Conservation (phyloP, 2,113 vertebrate species). For the Xiphorhynchus elegans region DNA sequence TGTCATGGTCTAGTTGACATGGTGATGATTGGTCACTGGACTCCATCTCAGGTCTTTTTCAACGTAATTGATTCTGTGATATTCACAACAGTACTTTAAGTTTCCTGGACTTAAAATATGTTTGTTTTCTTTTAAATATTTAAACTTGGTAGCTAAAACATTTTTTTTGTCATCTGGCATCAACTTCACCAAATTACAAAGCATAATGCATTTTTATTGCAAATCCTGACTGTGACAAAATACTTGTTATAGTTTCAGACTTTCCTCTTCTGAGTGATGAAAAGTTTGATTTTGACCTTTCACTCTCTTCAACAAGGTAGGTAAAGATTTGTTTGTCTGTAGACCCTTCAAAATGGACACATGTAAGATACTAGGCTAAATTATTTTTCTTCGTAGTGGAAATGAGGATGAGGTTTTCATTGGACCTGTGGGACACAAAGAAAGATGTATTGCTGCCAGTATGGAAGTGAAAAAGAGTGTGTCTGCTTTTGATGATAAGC, state of each 20-base stretch:
- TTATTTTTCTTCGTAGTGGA: conserved; percentile 58
- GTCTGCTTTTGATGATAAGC: background rate
- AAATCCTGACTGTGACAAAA: background rate
- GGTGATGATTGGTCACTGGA: background rate
- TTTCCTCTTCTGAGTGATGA: conserved; percentile 75
- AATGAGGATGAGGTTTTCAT: conserved; percentile 90
- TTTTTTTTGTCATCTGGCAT: background rate
- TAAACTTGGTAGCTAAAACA: background rate
- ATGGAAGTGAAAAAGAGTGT: background rate
- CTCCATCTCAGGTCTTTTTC: background rate
- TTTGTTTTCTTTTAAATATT: background rate
- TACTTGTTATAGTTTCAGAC: conserved; percentile 37
- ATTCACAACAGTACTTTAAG: background rate
- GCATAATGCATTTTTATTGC: background rate
- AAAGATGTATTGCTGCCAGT: conserved; percentile 74
- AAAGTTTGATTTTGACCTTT: conserved; percentile 82
- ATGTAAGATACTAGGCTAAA: background rate
- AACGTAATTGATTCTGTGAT: background rate
- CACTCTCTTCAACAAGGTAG: conserved; percentile 79
- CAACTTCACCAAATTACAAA: background rate
- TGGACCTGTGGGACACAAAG: conserved; percentile 78
- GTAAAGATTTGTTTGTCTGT: background rate
- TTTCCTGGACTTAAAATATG: background rate
- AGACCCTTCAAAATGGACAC: background rate
- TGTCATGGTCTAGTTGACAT: background rate